Percentiles rank a stretch among this genome's conserved stretches.
These are phyloP conservation scores for Neomonachus schauinslandi DNA, from an alignment of 2,113 vertebrate species.

Conservation along the genomic window DNA sequence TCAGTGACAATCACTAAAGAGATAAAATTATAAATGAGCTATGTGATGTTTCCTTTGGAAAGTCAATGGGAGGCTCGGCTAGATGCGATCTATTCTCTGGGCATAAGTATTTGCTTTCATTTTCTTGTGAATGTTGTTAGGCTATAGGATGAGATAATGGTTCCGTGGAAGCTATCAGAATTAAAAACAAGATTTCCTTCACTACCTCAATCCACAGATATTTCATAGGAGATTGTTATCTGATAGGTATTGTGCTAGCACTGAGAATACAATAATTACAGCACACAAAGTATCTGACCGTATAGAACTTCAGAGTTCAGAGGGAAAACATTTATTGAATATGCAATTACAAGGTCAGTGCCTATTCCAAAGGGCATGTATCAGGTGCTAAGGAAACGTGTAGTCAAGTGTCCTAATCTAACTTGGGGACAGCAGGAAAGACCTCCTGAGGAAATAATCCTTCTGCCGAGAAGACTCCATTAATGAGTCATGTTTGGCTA, in stretches of 20 bases:
- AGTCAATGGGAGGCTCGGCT: neutral
- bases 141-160: neutral
- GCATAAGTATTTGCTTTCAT: neutral
- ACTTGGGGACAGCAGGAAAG: neutral
- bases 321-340: neutral
- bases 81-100: neutral
- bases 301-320: neutral
- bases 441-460: neutral
- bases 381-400: neutral
- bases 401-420: neutral
- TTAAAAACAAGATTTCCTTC: neutral
- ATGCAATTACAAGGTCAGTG: neutral
- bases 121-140: neutral
- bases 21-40: conserved; percentile 11
- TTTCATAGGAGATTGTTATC: neutral
- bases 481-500: neutral
- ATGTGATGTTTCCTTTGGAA: neutral
- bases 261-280: neutral
- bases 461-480: neutral
- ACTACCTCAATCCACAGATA: neutral
- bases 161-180: neutral
- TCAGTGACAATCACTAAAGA: neutral
- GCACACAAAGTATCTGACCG: neutral
- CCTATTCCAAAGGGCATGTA: neutral
- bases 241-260: neutral